phyloP scores from a whole-genome alignment of 1,140 invertebrate species.

The Geopemphigus sp. region DNA sequence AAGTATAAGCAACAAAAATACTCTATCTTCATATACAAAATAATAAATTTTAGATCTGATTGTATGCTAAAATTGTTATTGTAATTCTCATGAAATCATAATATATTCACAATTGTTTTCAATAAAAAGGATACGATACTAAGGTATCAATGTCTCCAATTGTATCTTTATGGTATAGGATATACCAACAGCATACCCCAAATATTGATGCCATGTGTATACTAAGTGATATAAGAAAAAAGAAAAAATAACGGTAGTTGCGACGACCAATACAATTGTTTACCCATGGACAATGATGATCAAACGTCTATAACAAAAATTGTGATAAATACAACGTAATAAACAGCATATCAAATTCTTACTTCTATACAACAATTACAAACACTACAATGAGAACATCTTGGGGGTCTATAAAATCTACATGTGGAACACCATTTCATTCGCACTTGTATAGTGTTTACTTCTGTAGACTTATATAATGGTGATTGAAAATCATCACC shows the following conservation, averaged over 20 bases:
- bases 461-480: slow-evolving; percentile 96
- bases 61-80: too few species aligned
- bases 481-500: slow-evolving; percentile 97
- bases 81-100: too few species aligned
- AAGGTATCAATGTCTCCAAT: slow-evolving; percentile 79
- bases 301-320: slow-evolving; percentile 84
- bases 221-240: slow-evolving; percentile 93
- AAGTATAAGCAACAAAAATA: too few species aligned
- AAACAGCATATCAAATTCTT: slow-evolving; percentile 52
- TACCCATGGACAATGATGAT: slow-evolving; percentile 99
- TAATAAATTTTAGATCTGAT: too few species aligned
- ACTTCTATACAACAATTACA: slow-evolving; percentile 99
- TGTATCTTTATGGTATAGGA: slow-evolving; percentile 79
- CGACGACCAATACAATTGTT: slow-evolving; percentile 99
- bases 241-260: slow-evolving; percentile 98
- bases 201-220: slow-evolving; percentile 98
- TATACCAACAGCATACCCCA: slow-evolving; percentile 84
- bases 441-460: slow-evolving; percentile 95
- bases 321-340: not conserved
- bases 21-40: too few species aligned
- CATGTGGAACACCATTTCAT: slow-evolving; percentile 99
- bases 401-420: slow-evolving; percentile 97
- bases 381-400: slow-evolving; percentile 98
- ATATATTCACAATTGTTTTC: not conserved
- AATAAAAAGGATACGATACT: slow-evolving; percentile 82